Base-by-base conservation (phyloP, 2,888 invertebrate genomes). In the Ochlodes sylvanus region DNA sequence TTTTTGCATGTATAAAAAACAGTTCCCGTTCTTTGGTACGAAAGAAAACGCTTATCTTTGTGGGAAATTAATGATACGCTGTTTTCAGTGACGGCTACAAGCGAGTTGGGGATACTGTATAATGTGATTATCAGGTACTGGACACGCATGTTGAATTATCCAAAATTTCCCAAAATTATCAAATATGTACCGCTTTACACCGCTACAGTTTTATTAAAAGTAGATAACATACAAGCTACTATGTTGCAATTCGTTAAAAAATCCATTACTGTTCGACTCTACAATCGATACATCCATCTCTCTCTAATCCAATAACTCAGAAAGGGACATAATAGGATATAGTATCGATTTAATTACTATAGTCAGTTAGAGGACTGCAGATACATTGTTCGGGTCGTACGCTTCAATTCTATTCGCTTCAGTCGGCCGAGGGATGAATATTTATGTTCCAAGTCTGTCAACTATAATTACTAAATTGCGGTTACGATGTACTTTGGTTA, bases 391-490 rank as follows among this genome's bases (percentile, higher is more conserved):
- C 70, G 73, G 71, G 75, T 76, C 70, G 73, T 69, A 86, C 86
- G 80, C 80, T 80, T 82, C 81, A 81, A 83, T 85, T 79, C 80
- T 79, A 82, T 79, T 80, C 78, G 77, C 76, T 70, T 71, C 75
- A 76, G 77, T 77, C 75, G 74, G 54, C 4, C 76, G 72, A 71
- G 34, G 76, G 79, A 85, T 86, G 84, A 87, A 87, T 87, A 87
- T 88, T 87, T 87, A 87, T 87, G 83, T 80, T 76, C 78, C n/a
- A 44, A 75, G 74, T 71, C 75, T 72, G 75, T 72, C 75, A 73
- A 73, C 71, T 73, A 77, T 78, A 78, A 78, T 78, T 78, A 76
- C 76, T 69, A 44, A 64, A 56, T 19, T 19, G 63, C 42, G 47
- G 75, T 76, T 70, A 71, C 75, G 75, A 34, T 50, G 7, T 21